These are phyloP conservation scores for Papilio helenus DNA, from an alignment of 1,140 invertebrate genomes.

Conservation along the genomic window DNA sequence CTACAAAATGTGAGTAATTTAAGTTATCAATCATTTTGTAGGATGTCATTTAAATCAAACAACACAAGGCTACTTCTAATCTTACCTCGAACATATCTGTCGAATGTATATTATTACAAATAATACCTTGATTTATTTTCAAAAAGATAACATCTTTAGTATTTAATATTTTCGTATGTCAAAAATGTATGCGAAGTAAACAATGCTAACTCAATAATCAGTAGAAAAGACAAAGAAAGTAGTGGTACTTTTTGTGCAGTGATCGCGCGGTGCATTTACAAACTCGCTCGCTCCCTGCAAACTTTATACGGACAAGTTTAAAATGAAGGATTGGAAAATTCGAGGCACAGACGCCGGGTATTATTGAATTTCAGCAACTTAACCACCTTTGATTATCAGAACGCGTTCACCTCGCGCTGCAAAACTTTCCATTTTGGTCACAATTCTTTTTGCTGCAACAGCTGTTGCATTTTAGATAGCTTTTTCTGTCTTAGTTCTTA, in stretches of 20 bases:
- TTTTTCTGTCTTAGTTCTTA: background rate
- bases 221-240: conserved; percentile 37
- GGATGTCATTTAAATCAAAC: background rate
- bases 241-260: conserved; percentile 27
- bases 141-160: too few relatives aligned
- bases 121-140: too few relatives aligned
- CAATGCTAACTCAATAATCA: conserved; percentile 36
- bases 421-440: conserved; percentile 34
- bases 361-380: conserved; percentile 41
- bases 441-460: conserved; percentile 3
- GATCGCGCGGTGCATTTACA: conserved; percentile 40
- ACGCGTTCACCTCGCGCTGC: conserved; percentile 23
- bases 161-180: background rate
- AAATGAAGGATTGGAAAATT: conserved; percentile 41
- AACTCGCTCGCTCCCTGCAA: conserved; percentile 30
- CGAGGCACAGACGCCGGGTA: conserved; percentile 34
- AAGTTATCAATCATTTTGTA: background rate
- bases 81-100: background rate
- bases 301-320: conserved; percentile 40
- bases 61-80: background rate
- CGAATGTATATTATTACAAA: too few relatives aligned
- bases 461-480: conserved; percentile 15
- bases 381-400: conserved; percentile 40
- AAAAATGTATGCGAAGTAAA: conserved; percentile 13
- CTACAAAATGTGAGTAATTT: background rate